These are phyloP conservation scores for Pteropus rufus DNA, from an alignment of 2,797 vertebrate genomes.

Conservation along the genomic window DNA sequence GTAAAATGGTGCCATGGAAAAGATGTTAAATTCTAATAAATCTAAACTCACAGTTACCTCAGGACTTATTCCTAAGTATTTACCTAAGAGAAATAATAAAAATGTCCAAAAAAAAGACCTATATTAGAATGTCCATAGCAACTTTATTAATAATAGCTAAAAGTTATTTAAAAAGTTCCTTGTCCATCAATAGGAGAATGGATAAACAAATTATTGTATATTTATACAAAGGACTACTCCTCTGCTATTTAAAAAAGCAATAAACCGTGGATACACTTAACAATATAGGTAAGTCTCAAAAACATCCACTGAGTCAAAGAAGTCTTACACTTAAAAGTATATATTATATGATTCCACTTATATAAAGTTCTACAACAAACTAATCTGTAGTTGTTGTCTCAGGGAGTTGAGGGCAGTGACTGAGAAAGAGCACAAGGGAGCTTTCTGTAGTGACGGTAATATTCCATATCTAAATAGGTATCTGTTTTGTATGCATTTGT, in stretches of 20 bases:
- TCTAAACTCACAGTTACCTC: background rate
- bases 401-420: background rate
- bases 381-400: background rate
- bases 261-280: background rate
- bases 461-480: background rate
- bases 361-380: background rate
- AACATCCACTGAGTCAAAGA: background rate
- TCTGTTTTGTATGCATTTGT: background rate
- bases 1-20: background rate
- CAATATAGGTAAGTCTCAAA: background rate
- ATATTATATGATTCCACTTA: background rate
- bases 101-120: background rate
- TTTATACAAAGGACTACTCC: background rate
- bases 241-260: background rate
- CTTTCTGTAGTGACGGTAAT: background rate
- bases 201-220: background rate
- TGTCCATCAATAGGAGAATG: background rate
- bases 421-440: background rate
- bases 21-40: background rate
- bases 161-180: background rate
- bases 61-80: background rate
- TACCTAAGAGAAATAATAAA: background rate
- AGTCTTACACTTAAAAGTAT: background rate
- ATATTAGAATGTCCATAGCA: background rate
- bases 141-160: background rate